phyloP scores from a whole-genome alignment of 2,888 invertebrate genomes.

The Sphinx pinastri region DNA sequence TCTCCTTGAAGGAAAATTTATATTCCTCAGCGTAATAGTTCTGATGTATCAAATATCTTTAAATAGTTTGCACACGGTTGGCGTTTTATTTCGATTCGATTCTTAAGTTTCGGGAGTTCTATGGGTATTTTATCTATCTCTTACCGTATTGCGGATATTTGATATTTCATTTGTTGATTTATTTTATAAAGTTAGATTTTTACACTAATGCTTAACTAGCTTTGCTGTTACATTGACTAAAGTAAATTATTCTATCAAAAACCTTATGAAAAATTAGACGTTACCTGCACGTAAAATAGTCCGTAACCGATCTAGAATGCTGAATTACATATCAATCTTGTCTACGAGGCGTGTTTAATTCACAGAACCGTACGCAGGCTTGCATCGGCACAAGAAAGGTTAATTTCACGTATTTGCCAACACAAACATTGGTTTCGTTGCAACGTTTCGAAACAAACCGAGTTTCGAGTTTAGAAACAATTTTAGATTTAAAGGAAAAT shows the following conservation, averaged over 20 bases:
- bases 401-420: constrained; percentile 21
- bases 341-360: not conserved
- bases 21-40: not conserved
- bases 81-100: not conserved
- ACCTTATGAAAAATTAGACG: too few species aligned
- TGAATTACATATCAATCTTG: not conserved
- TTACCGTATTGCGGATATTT: not conserved
- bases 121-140: not conserved
- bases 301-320: not conserved
- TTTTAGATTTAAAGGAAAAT: constrained; percentile 12
- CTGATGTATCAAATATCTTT: not conserved
- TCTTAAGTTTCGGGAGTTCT: not conserved
- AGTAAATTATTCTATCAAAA: too few species aligned
- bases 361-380: not conserved
- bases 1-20: constrained; percentile 15
- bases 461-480: constrained; percentile 18
- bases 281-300: not conserved
- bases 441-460: constrained; percentile 8
- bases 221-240: too few species aligned
- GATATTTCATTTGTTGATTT: too few species aligned
- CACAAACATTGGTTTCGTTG: constrained; percentile 10
- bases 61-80: not conserved
- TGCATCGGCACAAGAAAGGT: not conserved
- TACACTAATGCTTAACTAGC: too few species aligned
- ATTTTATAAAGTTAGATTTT: not conserved